phyloP scores from a whole-genome alignment of 2,113 vertebrate species.

The Aspiorhynchus laticeps region DNA sequence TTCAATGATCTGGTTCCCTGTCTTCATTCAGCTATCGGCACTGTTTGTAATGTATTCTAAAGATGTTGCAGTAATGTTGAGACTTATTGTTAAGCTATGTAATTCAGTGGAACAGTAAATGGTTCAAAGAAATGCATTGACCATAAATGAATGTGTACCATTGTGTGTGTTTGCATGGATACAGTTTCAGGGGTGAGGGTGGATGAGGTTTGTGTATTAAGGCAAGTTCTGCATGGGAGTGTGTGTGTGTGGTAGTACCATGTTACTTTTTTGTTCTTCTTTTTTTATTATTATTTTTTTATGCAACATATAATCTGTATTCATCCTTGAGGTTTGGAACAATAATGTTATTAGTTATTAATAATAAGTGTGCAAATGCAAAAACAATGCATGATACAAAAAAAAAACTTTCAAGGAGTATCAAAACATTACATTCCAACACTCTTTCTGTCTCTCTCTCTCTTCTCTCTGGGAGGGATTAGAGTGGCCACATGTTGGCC shows the following conservation, averaged over 20 bases:
- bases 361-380: not conserved
- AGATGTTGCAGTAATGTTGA: no score
- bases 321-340: not conserved
- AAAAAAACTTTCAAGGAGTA: constrained; percentile 34
- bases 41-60: no score
- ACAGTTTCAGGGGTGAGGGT: no score
- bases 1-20: no score
- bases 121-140: no score
- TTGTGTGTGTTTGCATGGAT: no score
- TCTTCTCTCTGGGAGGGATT: constrained; percentile 86
- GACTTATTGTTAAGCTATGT: no score
- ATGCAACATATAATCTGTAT: not conserved
- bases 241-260: not conserved
- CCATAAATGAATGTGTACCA: no score
- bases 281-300: not conserved
- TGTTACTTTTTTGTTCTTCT: not conserved
- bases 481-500: constrained; percentile 90
- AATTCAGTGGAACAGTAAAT: no score
- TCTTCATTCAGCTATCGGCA: no score
- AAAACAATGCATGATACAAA: constrained; percentile 30
- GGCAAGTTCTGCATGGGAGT: no score
- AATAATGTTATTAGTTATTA: not conserved
- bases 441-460: constrained; percentile 8
- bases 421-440: constrained; percentile 48
- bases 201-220: no score